A percentile compares a stretch with the other conserved stretches of the same genome.
These are phyloP conservation scores for Antigone vipio DNA, from an alignment of 2,113 vertebrate genomes.

Conservation along the genomic window DNA sequence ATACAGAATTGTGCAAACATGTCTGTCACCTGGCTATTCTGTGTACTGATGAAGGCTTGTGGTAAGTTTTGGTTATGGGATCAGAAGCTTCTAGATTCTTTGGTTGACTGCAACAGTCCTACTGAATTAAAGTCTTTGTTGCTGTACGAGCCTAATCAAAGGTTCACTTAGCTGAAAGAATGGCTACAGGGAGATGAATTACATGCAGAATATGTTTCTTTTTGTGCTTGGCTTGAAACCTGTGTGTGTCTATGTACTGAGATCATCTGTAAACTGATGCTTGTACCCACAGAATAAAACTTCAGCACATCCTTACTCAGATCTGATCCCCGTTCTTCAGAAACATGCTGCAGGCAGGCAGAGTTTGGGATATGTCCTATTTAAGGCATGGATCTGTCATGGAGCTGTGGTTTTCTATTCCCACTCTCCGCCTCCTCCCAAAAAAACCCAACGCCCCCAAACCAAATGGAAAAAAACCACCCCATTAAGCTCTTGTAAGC, in stretches of 20 bases:
- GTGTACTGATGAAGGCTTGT: background rate
- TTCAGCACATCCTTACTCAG: background rate
- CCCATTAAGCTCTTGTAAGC: background rate
- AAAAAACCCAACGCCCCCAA: background rate
- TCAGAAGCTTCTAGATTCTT: background rate
- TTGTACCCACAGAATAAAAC: background rate
- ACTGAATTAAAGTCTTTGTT: background rate
- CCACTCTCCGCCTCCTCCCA: background rate
- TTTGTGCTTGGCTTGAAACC: background rate
- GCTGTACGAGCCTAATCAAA: background rate
- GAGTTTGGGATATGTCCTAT: background rate
- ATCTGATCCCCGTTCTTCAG: background rate
- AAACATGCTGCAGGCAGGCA: background rate
- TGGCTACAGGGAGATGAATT: background rate
- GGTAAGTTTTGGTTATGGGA: background rate
- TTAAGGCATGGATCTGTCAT: background rate
- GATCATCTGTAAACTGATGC: background rate
- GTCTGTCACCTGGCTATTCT: constrained; percentile 27
- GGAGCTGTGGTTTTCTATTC: background rate
- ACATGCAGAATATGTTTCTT: background rate
- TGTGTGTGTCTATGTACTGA: background rate
- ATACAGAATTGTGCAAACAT: constrained; percentile 58
- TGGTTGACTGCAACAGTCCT: background rate
- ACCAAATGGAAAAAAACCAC: background rate
- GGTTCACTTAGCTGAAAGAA: background rate